Evolutionary conservation across 92 coral and sea anemone genomes (phyloP), one percentile per base, ranked within the genome.

Genomic region (Siderastrea radians): DNA sequence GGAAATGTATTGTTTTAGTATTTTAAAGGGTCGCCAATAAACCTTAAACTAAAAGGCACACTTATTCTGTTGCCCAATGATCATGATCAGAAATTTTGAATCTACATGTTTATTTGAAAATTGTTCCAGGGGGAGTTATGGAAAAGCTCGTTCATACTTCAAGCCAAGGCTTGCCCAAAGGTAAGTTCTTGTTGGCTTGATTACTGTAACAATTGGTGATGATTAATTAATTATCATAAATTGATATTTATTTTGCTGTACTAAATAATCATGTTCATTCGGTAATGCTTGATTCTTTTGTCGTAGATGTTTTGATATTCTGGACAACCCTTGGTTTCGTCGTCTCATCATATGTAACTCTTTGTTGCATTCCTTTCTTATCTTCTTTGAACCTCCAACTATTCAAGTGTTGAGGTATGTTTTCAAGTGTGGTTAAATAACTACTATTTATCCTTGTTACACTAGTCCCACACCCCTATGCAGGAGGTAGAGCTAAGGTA

Each of bases 111-210:
- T 65, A 6, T 59, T 43, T 14, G 5, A 0, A 49, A 26, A 4
- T 88, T 51, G 44, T 45, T 65, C 9, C 50, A 95, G 98, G 79
- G 98, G 98, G 14, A 77, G 93, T 49, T 95, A 95, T 66, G 98
- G 98, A 44, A 95, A 95, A 77, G 98, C 98, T 49, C 92, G 98
- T 47, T 95, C 98, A 49, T 95, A 90, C 82, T 95, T 95, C 75
- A 95, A 95, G 74, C 93, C 98, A 5, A 88, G 91, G 85, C 78
- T 93, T 64, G 93, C 96, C 46, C 84, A 88, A 77, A 91, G 93
- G 98, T 95, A 75, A n/a, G 81, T 68, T n/a, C 59, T 51, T 14
- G 26, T 3, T 10, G 7, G 6, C 15, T 1, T n/a, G 48, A 66
- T 11, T 48, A 50, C 51, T 67, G 5, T 5, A 38, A 1, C 60